Evolutionary conservation across 2,113 vertebrate species (phyloP).

Genomic region (Eurystomus gularis): DNA sequence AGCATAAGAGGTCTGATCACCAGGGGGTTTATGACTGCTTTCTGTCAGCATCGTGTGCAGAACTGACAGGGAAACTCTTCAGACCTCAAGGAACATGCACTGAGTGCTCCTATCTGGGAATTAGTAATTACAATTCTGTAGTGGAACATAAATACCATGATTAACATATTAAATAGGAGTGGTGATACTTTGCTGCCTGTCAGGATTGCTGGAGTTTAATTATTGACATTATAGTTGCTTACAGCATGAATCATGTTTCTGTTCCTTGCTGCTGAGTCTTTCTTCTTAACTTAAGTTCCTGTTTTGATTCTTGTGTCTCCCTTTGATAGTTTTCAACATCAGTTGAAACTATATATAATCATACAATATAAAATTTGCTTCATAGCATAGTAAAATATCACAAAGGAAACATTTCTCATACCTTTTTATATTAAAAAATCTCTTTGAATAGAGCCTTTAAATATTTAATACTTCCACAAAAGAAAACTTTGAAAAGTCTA

Average conservation of each 20-base stretch:
- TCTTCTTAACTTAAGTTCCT: neutral
- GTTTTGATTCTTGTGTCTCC: neutral
- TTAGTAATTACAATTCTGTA: neutral
- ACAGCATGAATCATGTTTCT: neutral
- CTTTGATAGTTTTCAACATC: neutral
- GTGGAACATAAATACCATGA: neutral
- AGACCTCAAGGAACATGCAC: neutral
- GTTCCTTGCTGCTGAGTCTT: neutral
- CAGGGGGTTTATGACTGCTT: rapidly evolving
- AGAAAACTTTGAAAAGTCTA: neutral
- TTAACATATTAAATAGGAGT: neutral
- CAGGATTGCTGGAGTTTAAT: neutral
- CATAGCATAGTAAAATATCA: neutral
- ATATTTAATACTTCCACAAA: neutral
- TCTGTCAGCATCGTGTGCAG: neutral
- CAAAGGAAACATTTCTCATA: neutral
- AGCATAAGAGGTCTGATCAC: neutral
- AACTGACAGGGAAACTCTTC: neutral
- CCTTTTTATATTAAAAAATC: neutral
- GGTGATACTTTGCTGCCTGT: neutral
- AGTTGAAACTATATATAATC: neutral
- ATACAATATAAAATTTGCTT: neutral
- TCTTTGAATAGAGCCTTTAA: neutral
- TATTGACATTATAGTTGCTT: neutral
- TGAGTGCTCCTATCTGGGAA: neutral